A percentile compares a stretch with the other conserved stretches of the same genome.
These are phyloP conservation scores for Micromussa lordhowensis DNA, from an alignment of 92 coral and sea anemone species.

Conservation along the genomic window DNA sequence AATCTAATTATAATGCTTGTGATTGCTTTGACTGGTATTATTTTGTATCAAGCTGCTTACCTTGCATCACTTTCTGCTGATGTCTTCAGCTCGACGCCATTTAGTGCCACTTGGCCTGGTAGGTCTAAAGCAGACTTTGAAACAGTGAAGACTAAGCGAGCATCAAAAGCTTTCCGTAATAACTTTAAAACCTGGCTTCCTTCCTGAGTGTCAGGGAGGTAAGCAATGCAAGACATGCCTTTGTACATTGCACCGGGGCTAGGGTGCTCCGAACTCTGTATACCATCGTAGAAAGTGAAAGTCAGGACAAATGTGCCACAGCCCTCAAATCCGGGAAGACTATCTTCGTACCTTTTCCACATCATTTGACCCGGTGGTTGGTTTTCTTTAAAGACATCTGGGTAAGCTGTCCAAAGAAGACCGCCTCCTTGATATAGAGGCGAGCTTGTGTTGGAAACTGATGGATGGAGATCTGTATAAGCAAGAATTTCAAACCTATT, in stretches of 20 bases:
- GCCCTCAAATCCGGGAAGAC: constrained; percentile 30
- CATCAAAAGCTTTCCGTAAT: constrained; percentile 57
- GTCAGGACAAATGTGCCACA: constrained; percentile 32
- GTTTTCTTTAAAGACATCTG: neutral
- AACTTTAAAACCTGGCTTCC: constrained; percentile 48
- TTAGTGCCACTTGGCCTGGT: neutral
- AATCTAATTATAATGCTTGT: too few species aligned
- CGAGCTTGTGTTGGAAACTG: neutral
- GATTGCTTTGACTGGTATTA: too few species aligned
- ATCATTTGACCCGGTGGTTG: constrained; percentile 68
- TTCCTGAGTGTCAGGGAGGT: constrained; percentile 55
- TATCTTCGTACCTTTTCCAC: constrained; percentile 13
- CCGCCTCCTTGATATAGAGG: neutral
- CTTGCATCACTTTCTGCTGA: constrained; percentile 20
- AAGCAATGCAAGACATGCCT: constrained; percentile 28
- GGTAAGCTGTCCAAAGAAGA: neutral
- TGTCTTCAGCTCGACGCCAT: constrained; percentile 35
- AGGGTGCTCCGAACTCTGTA: constrained; percentile 58
- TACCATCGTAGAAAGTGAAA: constrained; percentile 53
- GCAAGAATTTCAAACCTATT: neutral
- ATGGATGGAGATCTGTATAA: neutral
- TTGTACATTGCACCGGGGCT: constrained; percentile 46
- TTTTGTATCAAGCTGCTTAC: neutral
- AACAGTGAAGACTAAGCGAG: constrained; percentile 54
- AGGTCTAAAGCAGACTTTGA: constrained; percentile 1